Conservation (phyloP, 2,797 vertebrate species). For the Sebastes elongatus region DNA sequence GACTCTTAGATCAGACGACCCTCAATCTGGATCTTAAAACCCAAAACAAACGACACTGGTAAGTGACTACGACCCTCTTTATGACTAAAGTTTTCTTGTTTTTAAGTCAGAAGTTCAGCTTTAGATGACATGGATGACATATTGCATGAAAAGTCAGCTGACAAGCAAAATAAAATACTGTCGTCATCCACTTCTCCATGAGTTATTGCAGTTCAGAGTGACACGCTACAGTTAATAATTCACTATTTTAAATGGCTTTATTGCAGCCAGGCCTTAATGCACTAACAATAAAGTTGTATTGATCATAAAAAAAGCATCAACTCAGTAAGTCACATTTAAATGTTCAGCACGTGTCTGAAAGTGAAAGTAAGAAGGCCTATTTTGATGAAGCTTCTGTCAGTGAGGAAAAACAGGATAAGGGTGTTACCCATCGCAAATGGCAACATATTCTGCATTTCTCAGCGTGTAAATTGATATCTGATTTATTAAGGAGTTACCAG, state of each 20-base stretch:
- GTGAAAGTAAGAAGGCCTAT: constrained; percentile 23
- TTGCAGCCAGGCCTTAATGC: not conserved
- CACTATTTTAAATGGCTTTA: not conserved
- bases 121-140: not conserved
- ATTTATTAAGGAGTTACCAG: not conserved
- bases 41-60: not conserved
- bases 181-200: not conserved
- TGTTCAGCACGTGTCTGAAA: constrained; percentile 28
- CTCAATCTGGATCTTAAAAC: not conserved
- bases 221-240: not conserved
- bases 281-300: not conserved
- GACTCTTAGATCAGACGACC: not conserved
- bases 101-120: not conserved
- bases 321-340: not conserved
- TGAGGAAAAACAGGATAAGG: constrained; percentile 49
- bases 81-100: not conserved
- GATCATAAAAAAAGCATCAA: not conserved
- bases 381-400: not conserved
- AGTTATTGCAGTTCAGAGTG: not conserved
- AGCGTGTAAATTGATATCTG: not conserved
- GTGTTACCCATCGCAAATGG: not conserved
- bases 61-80: constrained; percentile 12
- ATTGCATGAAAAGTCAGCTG: not conserved
- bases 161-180: not conserved
- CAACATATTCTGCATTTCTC: not conserved